Evolutionary conservation across 2,888 invertebrate genomes (phyloP), one percentile per base, ranked within the genome.

Genomic region (Campoplex capitator): DNA sequence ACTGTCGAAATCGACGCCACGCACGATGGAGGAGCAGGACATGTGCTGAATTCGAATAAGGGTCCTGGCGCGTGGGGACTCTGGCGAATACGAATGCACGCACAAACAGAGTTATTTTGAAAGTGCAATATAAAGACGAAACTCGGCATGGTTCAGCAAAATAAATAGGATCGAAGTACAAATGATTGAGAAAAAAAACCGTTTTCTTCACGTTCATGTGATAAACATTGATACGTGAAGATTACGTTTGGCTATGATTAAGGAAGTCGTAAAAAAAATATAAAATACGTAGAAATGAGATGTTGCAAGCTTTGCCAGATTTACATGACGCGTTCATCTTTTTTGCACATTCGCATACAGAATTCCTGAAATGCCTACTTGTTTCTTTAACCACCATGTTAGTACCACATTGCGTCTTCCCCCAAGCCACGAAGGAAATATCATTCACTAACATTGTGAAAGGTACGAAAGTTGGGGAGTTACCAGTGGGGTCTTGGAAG

Each of bases 311-410:
- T 4, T 18, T 18, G 7, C 1, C 18, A 51, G 51, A 51, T 51
- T n/a, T n/a, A n/a, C 51, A 7, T 62, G 62, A 32, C 32, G 32
- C 16, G 16, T 32, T 62, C 28, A 28, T 32, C 13, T 62, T 32
- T 28, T 28, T 9, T 62, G 16, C 32, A 16, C 32, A 23, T 74
- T 38, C 54, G 75, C 56, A 81, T 83, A 48, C 71, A 58, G 65
- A 62, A 56, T n/a, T 67, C 38, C 48, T 62, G 58, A 65, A 67
- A 84, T 76, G 79, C 58, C 70, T 42, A n/a, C 83, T 48, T 84
- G 62, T 51, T 76, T 85, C 76, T 88, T 77, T 65, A 86, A 83
- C 90, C 93, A 92, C 93, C 93, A 93, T 93, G 92, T 93, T 93
- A 91, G 90, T 87, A 76, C 83, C 83, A 88, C 75, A 78, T 86